Evolutionary conservation across 2,113 vertebrate genomes (phyloP), one percentile per base, ranked within the genome.

Genomic region (Loxodonta africana): DNA sequence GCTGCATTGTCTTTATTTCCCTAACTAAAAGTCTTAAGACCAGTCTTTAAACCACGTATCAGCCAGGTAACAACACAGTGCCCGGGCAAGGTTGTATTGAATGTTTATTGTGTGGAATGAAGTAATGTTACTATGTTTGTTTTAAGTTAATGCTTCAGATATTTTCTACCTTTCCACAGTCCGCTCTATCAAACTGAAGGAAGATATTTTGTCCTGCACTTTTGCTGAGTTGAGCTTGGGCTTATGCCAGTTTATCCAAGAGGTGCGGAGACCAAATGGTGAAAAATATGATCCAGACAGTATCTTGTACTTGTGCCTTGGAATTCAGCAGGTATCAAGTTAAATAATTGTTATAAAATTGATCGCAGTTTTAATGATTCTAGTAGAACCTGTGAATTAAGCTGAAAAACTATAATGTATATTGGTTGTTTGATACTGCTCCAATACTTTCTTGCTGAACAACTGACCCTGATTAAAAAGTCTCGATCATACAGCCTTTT

Each of bases 291-390:
- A 99, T 78, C 98, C 99, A 41, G 99, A 99, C 99, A 99, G 99
- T 98, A 99, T 99, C 93, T 99, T 99, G 97, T 99, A 99, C 98
- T 99, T 99, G 99, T 99, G 99, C 99, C 99, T 99, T 98, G 99
- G 99, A 98, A 99, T 99, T 98, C 99, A 99, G 97, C 99, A 99
- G 99, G 99, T 99, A 99, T 88, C 46, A 93, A 20, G 6, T 93
- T 89, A 85, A 94, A 28, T 6, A 28, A 3, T 73, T 94, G 5
- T 83, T 97, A 60, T 7, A 25, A 80, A 65, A 83, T 87, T 28
- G 57, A 71, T 81, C 90, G 25, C 33, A 69, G 83, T 90, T 93
- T 88, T 91, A 84, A 57, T 95, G 69, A 78, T 94, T 88, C 44
- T 91, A 44, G 60, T 71, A 91, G 71, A 93, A 71, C 28, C 86